Percentiles rank a stretch among this genome's conserved stretches.
Conservation (phyloP, 2,797 vertebrate genomes). For the Sarcoramphus papa region DNA sequence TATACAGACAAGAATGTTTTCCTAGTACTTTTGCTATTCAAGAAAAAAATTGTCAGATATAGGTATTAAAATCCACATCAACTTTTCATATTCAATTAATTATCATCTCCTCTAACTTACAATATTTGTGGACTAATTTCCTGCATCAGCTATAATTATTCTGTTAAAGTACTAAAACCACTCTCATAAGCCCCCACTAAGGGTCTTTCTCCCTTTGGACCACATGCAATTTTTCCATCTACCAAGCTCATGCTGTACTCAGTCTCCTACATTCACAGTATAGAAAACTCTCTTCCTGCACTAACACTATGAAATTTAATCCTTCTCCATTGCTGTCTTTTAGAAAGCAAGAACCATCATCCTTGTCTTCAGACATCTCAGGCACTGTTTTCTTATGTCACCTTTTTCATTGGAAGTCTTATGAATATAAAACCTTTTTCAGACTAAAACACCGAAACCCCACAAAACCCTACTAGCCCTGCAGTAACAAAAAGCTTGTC, state of each 20-base stretch:
- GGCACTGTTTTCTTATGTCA: conserved; percentile 17
- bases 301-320: neutral
- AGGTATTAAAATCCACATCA: neutral
- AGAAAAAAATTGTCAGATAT: neutral
- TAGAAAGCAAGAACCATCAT: neutral
- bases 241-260: neutral
- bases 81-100: neutral
- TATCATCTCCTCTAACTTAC: neutral
- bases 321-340: neutral
- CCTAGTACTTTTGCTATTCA: neutral
- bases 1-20: neutral
- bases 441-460: neutral
- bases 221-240: neutral
- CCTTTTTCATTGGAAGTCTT: conserved; percentile 2
- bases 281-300: neutral
- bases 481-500: neutral
- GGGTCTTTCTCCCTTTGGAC: neutral
- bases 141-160: neutral
- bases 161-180: neutral
- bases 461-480: neutral
- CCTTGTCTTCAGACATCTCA: conserved; percentile 12
- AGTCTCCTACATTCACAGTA: neutral
- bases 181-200: neutral
- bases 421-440: neutral
- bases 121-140: neutral